Evolutionary conservation across 2,113 vertebrate species (phyloP), one percentile per base, ranked within the genome.

Genomic region (Ailuropoda melanoleuca): DNA sequence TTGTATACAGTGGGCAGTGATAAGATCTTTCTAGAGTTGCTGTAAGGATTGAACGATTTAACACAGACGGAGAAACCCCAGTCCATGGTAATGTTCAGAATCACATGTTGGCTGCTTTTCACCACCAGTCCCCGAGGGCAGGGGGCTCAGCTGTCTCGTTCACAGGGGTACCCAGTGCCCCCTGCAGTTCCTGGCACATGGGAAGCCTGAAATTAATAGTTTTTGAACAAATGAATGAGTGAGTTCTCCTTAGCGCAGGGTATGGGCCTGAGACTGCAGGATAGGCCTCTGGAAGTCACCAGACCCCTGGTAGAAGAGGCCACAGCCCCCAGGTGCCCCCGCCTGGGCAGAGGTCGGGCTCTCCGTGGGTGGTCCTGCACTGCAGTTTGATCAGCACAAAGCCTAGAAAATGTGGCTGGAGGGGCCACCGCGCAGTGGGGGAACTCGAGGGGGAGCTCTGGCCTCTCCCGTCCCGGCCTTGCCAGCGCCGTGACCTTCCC

Each of bases 401-500:
- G 88, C 81, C 53, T 85, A 68, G 95, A 64, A 77, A 78, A 64
- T 39, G 13, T 0, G 2, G 60, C 53, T 31, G 48, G 74, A 37
- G 34, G 43, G n/a, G 82, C 46, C n/a, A 8, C n/a, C 9, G 0
- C 8, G 23, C 43, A 11, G 50, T 9, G 48, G 60, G 39, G 34
- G 72, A 12, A 34, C 0, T 2, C 50, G 48, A 21, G 48, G 5
- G 13, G 53, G 31, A 24, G 50, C 0, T 46, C 64, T 0, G 46
- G 46, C 58, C 66, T 82, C 81, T 48, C 60, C 1, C 21, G 46
- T 89, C 96, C 94, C 56, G 37, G 64, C 0, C 62, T 24, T 3
- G 64, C 89, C 18, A 86, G 93, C 96, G 88, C 97, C 90, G 6
- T 64, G 97, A 96, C 97, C 97, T 94, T 48, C 95, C 93, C 97